These are phyloP conservation scores for Porites australiensis DNA, from an alignment of 64 coral and sea anemone species.

Conservation along the genomic window DNA sequence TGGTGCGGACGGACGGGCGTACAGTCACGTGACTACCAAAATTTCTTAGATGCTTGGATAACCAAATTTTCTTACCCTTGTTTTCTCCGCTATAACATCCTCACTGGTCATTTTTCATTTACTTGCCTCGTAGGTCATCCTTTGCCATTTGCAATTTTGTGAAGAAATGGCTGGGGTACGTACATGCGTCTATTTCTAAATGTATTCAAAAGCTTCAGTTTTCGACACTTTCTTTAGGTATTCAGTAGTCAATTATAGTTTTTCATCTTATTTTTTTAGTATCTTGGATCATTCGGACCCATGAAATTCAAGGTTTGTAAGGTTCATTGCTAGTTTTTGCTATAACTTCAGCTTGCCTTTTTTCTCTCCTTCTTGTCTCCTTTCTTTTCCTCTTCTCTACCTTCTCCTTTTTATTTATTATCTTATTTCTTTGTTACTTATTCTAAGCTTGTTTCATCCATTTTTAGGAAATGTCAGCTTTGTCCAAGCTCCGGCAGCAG, in stretches of 20 bases:
- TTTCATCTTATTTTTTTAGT: background rate
- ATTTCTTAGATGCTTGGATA: too few relatives aligned
- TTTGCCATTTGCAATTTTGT: conserved; percentile 70
- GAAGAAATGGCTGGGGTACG: conserved; percentile 69
- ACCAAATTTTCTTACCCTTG: too few relatives aligned
- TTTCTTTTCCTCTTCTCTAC: too few relatives aligned
- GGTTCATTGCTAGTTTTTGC: background rate
- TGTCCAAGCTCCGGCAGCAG: conserved; percentile 59
- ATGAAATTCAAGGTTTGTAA: conserved; percentile 71
- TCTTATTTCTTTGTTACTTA: background rate
- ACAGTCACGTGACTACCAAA: too few relatives aligned
- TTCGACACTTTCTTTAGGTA: too few relatives aligned
- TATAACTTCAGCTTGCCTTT: background rate
- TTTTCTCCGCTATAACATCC: too few relatives aligned
- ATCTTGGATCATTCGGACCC: conserved; percentile 76
- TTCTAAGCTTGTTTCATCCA: background rate
- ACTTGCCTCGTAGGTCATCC: conserved; percentile 45
- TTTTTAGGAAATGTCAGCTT: conserved; percentile 59
- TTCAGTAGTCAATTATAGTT: too few relatives aligned
- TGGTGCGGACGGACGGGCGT: too few relatives aligned
- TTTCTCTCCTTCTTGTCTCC: background rate
- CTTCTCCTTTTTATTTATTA: too few relatives aligned
- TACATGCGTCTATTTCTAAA: background rate
- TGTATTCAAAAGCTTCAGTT: too few relatives aligned
- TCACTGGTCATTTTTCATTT: background rate